phyloP scores from a whole-genome alignment of 1,140 invertebrate species.

The Scaptomyza montana region DNA sequence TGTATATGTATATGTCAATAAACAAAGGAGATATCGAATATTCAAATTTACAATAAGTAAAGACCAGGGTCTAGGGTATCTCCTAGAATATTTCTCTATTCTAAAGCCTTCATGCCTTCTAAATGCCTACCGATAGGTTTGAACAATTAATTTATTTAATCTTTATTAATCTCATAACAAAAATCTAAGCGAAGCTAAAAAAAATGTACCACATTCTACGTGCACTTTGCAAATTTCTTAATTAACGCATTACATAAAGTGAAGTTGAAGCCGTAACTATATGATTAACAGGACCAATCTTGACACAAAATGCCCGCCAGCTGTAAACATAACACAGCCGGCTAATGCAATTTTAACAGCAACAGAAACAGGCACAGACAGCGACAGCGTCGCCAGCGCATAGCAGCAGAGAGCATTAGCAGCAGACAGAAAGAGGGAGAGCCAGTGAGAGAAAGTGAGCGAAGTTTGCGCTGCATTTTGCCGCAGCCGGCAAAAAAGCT shows the following conservation, averaged over 20 bases:
- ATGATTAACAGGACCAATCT: slow-evolving; percentile 14
- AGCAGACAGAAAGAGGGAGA: background rate
- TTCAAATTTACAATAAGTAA: no score
- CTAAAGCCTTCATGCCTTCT: no score
- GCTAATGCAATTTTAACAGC: slow-evolving; percentile 38
- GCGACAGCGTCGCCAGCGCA: background rate
- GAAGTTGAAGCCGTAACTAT: slow-evolving; percentile 7
- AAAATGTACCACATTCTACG: background rate
- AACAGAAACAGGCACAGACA: slow-evolving; percentile 8
- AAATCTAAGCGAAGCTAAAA: background rate
- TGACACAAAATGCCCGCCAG: slow-evolving; percentile 23
- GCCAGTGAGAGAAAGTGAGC: background rate
- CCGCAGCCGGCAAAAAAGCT: slow-evolving; percentile 60
- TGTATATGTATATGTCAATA: no score
- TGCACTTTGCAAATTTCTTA: slow-evolving; percentile 14
- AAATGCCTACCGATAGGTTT: no score
- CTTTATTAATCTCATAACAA: no score
- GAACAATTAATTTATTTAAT: no score
- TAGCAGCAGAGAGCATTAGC: slow-evolving; percentile 11
- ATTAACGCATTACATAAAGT: background rate
- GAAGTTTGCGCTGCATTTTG: slow-evolving; percentile 24
- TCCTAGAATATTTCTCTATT: no score
- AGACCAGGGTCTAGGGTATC: no score
- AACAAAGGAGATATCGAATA: no score
- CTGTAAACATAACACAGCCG: slow-evolving; percentile 38